Conservation (phyloP, 2,797 vertebrate species). For the Coregonus sp. region DNA sequence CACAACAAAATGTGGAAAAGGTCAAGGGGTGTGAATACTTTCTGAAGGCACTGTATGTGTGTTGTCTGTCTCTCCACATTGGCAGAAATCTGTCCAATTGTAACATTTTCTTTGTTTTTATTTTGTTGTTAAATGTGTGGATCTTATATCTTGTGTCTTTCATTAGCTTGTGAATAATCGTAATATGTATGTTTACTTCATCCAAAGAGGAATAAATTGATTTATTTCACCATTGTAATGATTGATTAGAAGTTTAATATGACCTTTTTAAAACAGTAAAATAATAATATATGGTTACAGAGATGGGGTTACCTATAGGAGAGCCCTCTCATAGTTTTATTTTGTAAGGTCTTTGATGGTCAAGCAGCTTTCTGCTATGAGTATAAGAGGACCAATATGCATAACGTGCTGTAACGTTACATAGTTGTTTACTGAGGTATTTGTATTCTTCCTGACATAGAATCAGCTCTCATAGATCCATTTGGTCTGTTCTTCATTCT, state of each 20-base stretch:
- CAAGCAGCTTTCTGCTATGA: background rate
- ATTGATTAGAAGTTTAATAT: background rate
- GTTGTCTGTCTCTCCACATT: background rate
- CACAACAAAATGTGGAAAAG: no score
- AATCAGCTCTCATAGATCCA: background rate
- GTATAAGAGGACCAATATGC: background rate
- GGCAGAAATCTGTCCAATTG: background rate
- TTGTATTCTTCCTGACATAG: background rate
- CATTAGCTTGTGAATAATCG: background rate
- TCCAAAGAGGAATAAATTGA: slow-evolving; percentile 1
- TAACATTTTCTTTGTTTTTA: background rate
- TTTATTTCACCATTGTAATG: background rate
- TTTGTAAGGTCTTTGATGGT: background rate
- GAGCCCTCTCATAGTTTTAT: background rate
- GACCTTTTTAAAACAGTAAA: background rate
- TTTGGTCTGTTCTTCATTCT: slow-evolving; percentile 44
- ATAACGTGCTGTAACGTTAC: background rate
- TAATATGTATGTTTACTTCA: background rate
- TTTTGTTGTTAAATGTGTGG: background rate
- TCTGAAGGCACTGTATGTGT: background rate
- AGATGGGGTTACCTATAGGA: background rate
- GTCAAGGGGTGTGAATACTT: no score
- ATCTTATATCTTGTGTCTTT: background rate
- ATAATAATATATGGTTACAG: background rate
- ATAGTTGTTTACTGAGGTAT: background rate